Evolutionary conservation across 2,113 vertebrate species (phyloP).

Genomic region (Mixornis gularis): DNA sequence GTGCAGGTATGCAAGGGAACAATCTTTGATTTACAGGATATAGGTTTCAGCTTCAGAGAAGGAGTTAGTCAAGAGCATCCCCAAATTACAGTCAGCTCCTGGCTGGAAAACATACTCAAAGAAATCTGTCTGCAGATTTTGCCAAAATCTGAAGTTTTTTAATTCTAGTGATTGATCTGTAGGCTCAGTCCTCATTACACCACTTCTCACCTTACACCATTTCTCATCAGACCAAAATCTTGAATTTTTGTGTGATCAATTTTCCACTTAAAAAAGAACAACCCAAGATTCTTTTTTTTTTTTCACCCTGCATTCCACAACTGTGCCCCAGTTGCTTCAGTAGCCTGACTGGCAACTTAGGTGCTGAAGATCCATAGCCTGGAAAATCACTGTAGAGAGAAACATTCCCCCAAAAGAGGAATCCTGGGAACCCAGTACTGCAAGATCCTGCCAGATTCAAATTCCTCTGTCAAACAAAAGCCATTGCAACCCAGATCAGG

Average conservation of each 20-base stretch:
- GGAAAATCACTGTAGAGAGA: neutral
- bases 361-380: neutral
- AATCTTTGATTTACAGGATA: neutral
- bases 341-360: neutral
- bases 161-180: neutral
- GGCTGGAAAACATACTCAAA: neutral
- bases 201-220: neutral
- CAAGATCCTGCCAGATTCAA: neutral
- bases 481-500: neutral
- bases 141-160: neutral
- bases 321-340: neutral
- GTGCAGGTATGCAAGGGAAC: neutral
- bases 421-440: neutral
- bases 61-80: neutral
- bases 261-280: neutral
- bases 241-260: neutral
- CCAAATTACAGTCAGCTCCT: neutral
- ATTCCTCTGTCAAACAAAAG: neutral
- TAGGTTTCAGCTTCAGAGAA: neutral
- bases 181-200: neutral
- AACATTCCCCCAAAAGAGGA: neutral
- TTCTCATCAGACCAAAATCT: neutral
- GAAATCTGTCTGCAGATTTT: neutral
- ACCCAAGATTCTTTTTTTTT: neutral
- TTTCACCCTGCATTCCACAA: neutral